Evolutionary conservation across 23 tunicate genomes (phyloP), one percentile per base, ranked within the genome.

Genomic region (Ascidia mentula): DNA sequence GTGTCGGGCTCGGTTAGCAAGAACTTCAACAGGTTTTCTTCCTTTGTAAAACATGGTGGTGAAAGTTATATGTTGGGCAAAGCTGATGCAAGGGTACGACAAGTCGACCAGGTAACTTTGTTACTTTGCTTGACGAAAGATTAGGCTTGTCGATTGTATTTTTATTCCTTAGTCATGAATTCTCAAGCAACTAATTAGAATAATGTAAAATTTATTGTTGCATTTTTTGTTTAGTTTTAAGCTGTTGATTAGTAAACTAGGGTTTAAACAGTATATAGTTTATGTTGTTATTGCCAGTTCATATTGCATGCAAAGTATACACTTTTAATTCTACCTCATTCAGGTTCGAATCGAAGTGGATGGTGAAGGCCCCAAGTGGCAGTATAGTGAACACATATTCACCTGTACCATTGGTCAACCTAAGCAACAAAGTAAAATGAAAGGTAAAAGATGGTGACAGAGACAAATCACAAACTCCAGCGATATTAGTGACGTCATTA

Each of bases 11-110:
- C 90, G 18, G 97, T 91, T 15, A 89, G 96, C 75, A 82, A 86
- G 75, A 83, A 87, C 46, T 87, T 92, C 69, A 92, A 92, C 72
- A 45, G 97, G 32, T 92, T 92, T 78, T 92, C 97, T 32, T 83
- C 97, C 6, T 92, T 92, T 84, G 92, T 92, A 7, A 84, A 87
- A 59, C 89, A 87, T 75, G 97, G 97, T 38, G 97, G 97, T 9
- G 97, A 92, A 73, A 80, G 76, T 38, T 92, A 87, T 53, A 80
- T 92, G 53, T 79, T 92, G 37, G 97, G 97, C n/a, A 92, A 92
- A 69, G 90, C 97, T 1, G 97, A 92, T 75, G 97, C 97, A 0
- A 78, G 82, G 69, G 92, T 92, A 8, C 79, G 97, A 24, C 83
- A 87, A 79, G 82, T 79, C 53, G 97, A 92, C 59, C 92, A 87